A percentile compares a stretch with the other conserved stretches of the same genome.
Evolutionary conservation across 2,888 invertebrate genomes (phyloP).

Genomic region (Mycogona germanica): DNA sequence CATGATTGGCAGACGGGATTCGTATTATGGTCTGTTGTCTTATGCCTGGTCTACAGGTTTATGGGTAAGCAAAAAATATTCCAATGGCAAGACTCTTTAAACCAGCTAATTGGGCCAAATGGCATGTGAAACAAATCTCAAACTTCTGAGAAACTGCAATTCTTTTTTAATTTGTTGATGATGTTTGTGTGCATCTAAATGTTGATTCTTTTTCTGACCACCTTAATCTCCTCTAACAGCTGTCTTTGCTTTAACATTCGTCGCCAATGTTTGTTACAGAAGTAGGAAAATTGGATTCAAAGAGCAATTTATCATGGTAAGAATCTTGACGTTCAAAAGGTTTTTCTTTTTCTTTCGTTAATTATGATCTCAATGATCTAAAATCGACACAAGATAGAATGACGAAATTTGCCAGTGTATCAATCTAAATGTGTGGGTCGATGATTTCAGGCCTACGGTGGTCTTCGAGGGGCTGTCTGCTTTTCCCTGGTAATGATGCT

Average conservation of each 20-base stretch:
- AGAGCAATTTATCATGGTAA: slow-evolving; percentile 44
- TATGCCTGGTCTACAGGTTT: slow-evolving; percentile 38
- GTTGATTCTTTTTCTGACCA: slow-evolving; percentile 10
- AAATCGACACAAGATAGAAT: not conserved
- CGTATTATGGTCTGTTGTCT: slow-evolving; percentile 35
- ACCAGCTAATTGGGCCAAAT: too few relatives aligned
- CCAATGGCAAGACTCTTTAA: too few relatives aligned
- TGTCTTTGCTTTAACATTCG: slow-evolving; percentile 37
- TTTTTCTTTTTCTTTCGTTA: slow-evolving; percentile 8
- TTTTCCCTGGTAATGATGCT: slow-evolving; percentile 43
- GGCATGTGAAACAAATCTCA: too few relatives aligned
- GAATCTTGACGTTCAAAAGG: slow-evolving; percentile 15
- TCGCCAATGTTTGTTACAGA: slow-evolving; percentile 37
- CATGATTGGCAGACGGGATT: slow-evolving; percentile 40
- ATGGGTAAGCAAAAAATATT: slow-evolving; percentile 31
- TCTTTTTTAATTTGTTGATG: too few relatives aligned
- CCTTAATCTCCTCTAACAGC: slow-evolving; percentile 29
- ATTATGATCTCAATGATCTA: too few relatives aligned
- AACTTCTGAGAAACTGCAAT: too few relatives aligned
- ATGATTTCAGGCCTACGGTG: slow-evolving; percentile 39
- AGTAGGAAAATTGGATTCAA: slow-evolving; percentile 37
- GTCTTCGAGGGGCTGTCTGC: slow-evolving; percentile 43
- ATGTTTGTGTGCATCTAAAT: too few relatives aligned
- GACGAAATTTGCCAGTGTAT: not conserved
- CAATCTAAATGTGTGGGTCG: not conserved